Evolutionary conservation across 2,888 invertebrate genomes (phyloP).

Genomic region (Flexamia atlantica): DNA sequence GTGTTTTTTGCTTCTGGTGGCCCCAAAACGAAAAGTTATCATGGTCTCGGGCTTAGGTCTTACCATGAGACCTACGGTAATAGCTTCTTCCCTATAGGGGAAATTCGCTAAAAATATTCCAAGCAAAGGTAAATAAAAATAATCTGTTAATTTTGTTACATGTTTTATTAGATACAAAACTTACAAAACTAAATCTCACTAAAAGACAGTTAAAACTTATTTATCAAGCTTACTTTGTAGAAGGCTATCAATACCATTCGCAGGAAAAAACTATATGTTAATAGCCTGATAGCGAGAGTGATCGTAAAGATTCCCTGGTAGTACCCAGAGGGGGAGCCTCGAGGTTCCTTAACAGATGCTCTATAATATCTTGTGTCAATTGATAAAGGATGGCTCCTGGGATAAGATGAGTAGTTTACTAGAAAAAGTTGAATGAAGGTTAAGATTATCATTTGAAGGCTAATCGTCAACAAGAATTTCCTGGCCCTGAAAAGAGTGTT

Average conservation of each 20-base stretch:
- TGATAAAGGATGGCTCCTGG: neutral
- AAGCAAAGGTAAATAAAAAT: too few species aligned
- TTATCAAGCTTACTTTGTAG: conserved; percentile 1
- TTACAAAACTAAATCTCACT: neutral
- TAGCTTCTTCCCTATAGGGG: too few species aligned
- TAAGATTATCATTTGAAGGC: neutral
- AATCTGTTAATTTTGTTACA: too few species aligned
- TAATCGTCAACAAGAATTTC: neutral
- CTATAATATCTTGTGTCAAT: neutral
- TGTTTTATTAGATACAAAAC: neutral
- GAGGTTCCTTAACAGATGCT: neutral
- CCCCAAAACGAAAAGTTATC: too few species aligned
- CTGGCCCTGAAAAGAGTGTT: conserved; percentile 3
- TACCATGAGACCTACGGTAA: too few species aligned
- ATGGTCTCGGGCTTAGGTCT: too few species aligned
- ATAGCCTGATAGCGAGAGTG: neutral
- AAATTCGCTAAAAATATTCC: too few species aligned
- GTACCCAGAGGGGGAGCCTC: neutral
- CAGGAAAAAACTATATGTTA: neutral
- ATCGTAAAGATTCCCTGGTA: neutral
- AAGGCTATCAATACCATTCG: neutral
- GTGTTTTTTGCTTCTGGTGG: too few species aligned
- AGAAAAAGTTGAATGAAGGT: neutral
- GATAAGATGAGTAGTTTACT: neutral
- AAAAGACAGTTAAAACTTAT: neutral